Base-by-base conservation (phyloP, 2,797 vertebrate species). In the Sebastolobus altivelis region DNA sequence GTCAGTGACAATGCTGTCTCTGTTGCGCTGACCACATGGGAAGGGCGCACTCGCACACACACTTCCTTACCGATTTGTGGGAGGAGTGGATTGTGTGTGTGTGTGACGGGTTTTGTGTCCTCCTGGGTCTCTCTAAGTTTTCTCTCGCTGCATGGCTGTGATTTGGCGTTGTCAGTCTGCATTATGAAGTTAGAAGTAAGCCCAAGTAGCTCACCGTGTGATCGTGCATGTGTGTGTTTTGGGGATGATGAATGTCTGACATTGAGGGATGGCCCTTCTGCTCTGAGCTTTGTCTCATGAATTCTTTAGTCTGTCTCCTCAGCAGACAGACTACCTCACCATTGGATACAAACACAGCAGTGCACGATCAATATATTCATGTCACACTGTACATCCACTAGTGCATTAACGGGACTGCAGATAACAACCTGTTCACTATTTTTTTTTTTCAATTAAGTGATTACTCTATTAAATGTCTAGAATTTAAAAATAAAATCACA, bases 231-330 rank as follows among this genome's bases (percentile, higher is more conserved):
- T 40, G 14, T 73, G 66, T 74, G 49, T 63, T 86, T 70, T 87
- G 2, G 12, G 12, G 49, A 67, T 87, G 81, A 89, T 83, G 84
- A 85, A 72, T 90, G 72, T 74, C 81, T 93, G 89, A 93, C 88
- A 84, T 22, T 90, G 93, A 93, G 84, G 40, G 76, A 93, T 87
- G 81, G 84, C 66, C 77, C 80, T 87, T 88, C 87, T 86, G 81
- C 87, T 88, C 79, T 73, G 86, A 89, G 89, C 78, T 88, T 84
- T 83, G 81, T 85, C 80, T 89, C 87, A 90, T 90, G 80, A 91
- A 93, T 92, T 90, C 81, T 92, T 92, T 72, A 90, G 81, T 40
- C 33, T 29, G 63, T 80, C 72, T 86, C 60, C 68, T 79, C 85
- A 72, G 76, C 76, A 81, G 78, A 83, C 81, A 72, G 83, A 83